Evolutionary conservation across 2,888 invertebrate genomes (phyloP).

Genomic region (Entomobrya proxima): DNA sequence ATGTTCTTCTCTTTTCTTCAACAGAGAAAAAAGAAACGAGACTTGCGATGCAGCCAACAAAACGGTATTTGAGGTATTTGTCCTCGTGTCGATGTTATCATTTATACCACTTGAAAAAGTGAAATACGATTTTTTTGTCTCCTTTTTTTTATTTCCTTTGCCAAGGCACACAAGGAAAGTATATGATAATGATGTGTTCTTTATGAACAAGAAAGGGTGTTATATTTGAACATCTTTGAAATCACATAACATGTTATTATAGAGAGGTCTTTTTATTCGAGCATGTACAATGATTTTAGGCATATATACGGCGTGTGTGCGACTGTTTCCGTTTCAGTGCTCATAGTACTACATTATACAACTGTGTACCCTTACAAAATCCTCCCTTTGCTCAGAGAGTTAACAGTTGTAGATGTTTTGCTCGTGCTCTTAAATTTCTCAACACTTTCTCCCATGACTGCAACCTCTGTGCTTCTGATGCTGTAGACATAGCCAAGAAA

Average conservation of each 20-base stretch:
- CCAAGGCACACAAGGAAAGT: not conserved
- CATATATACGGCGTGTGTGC: too few species aligned
- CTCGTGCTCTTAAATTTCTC: not conserved
- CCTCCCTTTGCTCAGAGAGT: not conserved
- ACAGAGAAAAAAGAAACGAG: not conserved
- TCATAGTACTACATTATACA: too few species aligned
- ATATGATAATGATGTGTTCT: too few species aligned
- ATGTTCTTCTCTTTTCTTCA: too few species aligned
- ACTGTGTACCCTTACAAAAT: too few species aligned
- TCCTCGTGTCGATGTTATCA: slow-evolving; percentile 23
- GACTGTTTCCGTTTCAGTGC: too few species aligned
- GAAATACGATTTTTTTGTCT: not conserved
- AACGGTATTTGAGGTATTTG: slow-evolving; percentile 25
- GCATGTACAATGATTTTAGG: too few species aligned
- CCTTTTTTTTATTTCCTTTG: not conserved
- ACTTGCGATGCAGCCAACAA: not conserved
- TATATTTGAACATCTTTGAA: too few species aligned
- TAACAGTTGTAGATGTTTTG: too few species aligned
- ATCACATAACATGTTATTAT: too few species aligned
- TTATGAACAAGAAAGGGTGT: too few species aligned
- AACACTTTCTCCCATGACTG: not conserved
- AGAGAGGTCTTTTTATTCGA: too few species aligned
- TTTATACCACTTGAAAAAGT: not conserved
- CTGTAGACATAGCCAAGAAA: not conserved
- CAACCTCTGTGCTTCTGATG: not conserved